Percentiles rank a stretch among this genome's conserved stretches.
These are phyloP conservation scores for Heteronetta atricapilla DNA, from an alignment of 2,113 vertebrate genomes.

Conservation along the genomic window DNA sequence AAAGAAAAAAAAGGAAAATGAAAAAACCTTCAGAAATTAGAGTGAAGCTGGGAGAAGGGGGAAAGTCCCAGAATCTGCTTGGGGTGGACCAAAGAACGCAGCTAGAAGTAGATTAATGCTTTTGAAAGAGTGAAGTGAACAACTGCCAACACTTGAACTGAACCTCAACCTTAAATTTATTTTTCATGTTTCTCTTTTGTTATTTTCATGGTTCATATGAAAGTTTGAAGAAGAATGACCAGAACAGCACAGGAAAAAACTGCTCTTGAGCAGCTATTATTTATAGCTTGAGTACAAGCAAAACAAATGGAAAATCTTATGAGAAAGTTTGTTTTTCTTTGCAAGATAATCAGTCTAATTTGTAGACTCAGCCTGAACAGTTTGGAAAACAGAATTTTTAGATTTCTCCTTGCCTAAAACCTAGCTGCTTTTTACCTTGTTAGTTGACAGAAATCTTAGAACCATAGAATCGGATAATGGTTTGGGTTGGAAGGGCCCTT, in stretches of 20 bases:
- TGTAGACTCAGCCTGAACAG: neutral
- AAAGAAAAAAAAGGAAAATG: neutral
- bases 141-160: neutral
- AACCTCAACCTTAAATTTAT: neutral
- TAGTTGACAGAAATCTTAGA: neutral
- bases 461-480: no score
- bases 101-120: neutral
- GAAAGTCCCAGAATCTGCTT: neutral
- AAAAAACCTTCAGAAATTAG: neutral
- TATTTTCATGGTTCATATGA: neutral
- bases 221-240: neutral
- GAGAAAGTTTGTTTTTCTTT: neutral
- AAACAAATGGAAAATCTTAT: neutral
- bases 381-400: neutral
- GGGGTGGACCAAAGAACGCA: neutral
- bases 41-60: neutral
- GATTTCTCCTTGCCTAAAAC: neutral
- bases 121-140: neutral
- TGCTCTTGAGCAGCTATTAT: neutral
- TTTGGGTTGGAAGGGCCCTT: no score
- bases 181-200: neutral
- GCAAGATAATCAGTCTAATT: neutral
- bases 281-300: neutral
- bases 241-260: neutral
- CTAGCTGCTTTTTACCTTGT: neutral